phyloP scores from a whole-genome alignment of 2,113 vertebrate species.

The Pelobates fuscus region DNA sequence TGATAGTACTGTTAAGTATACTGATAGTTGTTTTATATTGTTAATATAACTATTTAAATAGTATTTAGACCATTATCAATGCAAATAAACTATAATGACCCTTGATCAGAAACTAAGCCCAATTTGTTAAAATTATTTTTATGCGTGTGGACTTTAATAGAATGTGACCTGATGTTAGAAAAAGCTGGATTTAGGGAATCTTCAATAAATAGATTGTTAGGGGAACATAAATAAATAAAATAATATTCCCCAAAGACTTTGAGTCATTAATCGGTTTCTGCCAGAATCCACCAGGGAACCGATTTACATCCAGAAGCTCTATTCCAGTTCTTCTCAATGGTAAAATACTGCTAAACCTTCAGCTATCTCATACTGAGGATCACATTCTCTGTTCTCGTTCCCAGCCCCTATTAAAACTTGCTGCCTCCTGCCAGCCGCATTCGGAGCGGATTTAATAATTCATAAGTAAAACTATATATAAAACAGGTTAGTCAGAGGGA shows the following conservation, averaged over 20 bases:
- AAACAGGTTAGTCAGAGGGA: conserved; percentile 39
- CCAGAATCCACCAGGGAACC: not conserved
- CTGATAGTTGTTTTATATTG: no score
- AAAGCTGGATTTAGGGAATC: no score
- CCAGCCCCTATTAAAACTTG: conserved; percentile 34
- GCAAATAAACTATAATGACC: no score
- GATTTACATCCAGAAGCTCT: conserved; percentile 13
- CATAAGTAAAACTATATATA: conserved; percentile 51
- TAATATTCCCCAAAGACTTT: not conserved
- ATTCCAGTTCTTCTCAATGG: conserved; percentile 5
- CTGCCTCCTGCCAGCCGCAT: conserved; percentile 24
- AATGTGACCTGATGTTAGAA: no score
- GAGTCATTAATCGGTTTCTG: not conserved
- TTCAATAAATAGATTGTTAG: no score
- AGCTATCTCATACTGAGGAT: conserved; percentile 17
- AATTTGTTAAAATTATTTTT: no score
- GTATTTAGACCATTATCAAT: no score
- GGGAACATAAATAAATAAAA: no score
- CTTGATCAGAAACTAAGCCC: no score
- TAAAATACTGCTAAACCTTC: conserved; percentile 15
- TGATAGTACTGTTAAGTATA: no score
- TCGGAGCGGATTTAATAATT: conserved; percentile 44
- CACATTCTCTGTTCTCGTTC: conserved; percentile 29
- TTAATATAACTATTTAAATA: no score
- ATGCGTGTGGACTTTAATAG: no score